Conservation (phyloP, 2,888 invertebrate genomes). For the Ferdinandea cuprea region DNA sequence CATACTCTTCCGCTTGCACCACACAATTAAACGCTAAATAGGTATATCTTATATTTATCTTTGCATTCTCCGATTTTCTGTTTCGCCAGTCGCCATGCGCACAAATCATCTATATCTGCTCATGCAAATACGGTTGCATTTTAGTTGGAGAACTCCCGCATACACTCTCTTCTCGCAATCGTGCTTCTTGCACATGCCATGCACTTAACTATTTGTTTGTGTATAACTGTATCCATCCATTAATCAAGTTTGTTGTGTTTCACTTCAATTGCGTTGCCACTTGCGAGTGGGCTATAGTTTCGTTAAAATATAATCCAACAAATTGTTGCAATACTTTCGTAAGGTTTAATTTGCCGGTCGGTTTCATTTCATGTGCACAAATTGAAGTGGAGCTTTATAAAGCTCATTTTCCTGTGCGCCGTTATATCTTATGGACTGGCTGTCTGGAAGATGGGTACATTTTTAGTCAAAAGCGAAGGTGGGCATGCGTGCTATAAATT, state of each 20-base stretch:
- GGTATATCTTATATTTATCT: not conserved
- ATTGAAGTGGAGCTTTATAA: constrained; percentile 11
- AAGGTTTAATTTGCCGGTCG: constrained; percentile 53
- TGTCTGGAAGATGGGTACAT: constrained; percentile 16
- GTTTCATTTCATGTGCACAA: constrained; percentile 20
- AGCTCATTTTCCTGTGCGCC: constrained; percentile 37
- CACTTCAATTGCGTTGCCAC: constrained; percentile 18
- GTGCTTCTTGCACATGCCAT: not conserved
- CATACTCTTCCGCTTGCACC: not conserved
- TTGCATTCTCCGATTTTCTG: not conserved
- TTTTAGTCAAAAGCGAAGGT: not conserved
- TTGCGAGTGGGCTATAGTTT: constrained; percentile 6
- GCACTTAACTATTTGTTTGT: not conserved
- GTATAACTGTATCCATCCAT: too few species aligned
- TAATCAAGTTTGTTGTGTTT: constrained; percentile 54
- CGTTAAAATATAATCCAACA: constrained; percentile 35
- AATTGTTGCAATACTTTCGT: constrained; percentile 63
- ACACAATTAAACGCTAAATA: not conserved
- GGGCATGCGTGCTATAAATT: constrained; percentile 49
- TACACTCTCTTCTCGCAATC: too few species aligned
- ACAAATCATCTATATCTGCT: too few species aligned
- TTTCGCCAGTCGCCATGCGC: constrained; percentile 30
- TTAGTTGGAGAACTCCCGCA: constrained; percentile 24
- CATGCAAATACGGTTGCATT: not conserved
- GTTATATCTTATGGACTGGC: not conserved